Evolutionary conservation across 2,113 vertebrate genomes (phyloP), one percentile per base, ranked within the genome.

Genomic region (Pimephales promelas): DNA sequence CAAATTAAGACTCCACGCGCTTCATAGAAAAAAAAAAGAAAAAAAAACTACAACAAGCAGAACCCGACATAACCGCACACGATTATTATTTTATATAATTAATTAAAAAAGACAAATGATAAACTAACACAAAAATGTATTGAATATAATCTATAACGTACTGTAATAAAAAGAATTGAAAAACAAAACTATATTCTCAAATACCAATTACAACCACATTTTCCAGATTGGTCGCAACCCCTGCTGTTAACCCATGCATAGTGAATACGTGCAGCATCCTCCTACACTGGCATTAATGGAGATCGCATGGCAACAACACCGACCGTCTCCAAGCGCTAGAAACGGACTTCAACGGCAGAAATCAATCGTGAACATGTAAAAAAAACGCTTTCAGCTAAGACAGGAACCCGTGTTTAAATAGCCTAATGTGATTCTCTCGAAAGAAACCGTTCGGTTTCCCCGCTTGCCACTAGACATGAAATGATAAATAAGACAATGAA

Each of bases 241-340:
- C 79, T 43, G 79, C 49, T 70, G 61, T 40, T 70, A 81, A 56
- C 47, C 31, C 62, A 18, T 54, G 47, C 79, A 81, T 52, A 52
- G 26, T 36, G 62, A 81, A 24, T 68, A 36, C 79, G 62, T 24
- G 71, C 56, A 83, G 81, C 81, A 83, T 83, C 82, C 82, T 76
- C 82, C 72, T 26, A 76, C 82, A 66, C 59, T 4, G 71, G 20
- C 28, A 64, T 36, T 47, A 11, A 52, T 11, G 10, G 61, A 64
- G 62, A 18, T 81, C 62, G 79, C 79, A 71, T 81, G 62, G 79
- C 47, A 81, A 81, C 79, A 74, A 74, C 72, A 74, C 26, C 26
- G 72, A 74, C 43, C 71, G 71, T 74, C 24, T 49, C 71, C 45
- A 28, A 49, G 43, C 72, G 26, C 6, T 18, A 11, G n/a, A 74